Conservation (phyloP, 2,888 invertebrate species). For the Mimumesa dahlbomi region DNA sequence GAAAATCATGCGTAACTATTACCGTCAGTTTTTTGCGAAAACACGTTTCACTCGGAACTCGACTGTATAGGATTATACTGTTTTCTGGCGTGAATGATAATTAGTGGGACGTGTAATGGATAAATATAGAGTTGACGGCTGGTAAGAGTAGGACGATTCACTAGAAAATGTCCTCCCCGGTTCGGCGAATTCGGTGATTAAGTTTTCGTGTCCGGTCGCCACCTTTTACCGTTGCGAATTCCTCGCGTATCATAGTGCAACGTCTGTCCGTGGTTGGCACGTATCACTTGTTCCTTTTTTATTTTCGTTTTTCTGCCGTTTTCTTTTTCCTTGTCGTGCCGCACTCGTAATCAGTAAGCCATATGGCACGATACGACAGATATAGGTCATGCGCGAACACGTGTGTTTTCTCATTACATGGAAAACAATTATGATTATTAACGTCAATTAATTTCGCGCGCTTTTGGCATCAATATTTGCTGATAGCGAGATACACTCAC, state of each 20-base stretch:
- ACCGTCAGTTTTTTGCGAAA: too few relatives aligned
- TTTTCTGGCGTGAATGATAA: too few relatives aligned
- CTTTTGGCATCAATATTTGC: background rate
- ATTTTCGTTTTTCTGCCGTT: slow-evolving; percentile 6
- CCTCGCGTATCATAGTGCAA: background rate
- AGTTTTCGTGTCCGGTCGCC: background rate
- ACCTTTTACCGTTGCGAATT: background rate
- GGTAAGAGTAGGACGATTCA: background rate
- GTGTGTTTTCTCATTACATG: slow-evolving; percentile 16
- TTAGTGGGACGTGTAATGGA: slow-evolving; percentile 1
- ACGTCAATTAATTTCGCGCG: background rate
- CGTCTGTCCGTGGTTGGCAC: too few relatives aligned
- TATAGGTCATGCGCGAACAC: slow-evolving; percentile 40
- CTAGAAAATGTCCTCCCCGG: background rate
- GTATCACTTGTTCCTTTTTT: too few relatives aligned
- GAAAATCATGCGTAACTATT: slow-evolving; percentile 1
- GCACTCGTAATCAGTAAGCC: slow-evolving; percentile 16
- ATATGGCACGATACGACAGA: slow-evolving; percentile 39
- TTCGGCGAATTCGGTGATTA: background rate
- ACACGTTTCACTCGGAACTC: too few relatives aligned
- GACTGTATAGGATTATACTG: too few relatives aligned
- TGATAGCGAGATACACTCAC: background rate
- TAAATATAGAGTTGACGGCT: background rate
- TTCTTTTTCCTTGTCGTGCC: slow-evolving; percentile 7
- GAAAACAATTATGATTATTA: slow-evolving; percentile 31